These are phyloP conservation scores for Brachionus calyciflorus DNA, from an alignment of 1,140 invertebrate species.

Conservation along the genomic window DNA sequence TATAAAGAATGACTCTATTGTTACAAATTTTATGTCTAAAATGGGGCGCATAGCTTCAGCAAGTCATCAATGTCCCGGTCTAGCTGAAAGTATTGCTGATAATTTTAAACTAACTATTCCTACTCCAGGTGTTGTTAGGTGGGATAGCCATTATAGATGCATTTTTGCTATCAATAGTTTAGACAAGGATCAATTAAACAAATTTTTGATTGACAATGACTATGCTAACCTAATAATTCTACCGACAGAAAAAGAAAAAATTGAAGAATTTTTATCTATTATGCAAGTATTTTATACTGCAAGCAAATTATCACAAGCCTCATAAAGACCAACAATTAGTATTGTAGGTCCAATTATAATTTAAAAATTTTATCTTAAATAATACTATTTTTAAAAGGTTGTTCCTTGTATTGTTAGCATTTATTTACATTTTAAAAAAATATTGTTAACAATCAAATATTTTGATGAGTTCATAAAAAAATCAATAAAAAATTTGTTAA, in stretches of 20 bases:
- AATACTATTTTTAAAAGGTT: not conserved
- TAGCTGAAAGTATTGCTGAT: conserved; percentile 1
- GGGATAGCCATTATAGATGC: conserved; percentile 19
- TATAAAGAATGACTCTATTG: conserved; percentile 7
- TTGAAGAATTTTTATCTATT: not conserved
- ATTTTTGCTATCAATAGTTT: conserved; percentile 8
- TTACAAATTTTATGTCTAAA: conserved; percentile 12
- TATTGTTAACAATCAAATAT: not conserved
- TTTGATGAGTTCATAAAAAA: conserved; percentile 3
- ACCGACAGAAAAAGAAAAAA: conserved; percentile 2
- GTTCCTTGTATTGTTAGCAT: not conserved
- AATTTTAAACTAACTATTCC: not conserved
- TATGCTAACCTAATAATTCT: not conserved
- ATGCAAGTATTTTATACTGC: conserved; percentile 15
- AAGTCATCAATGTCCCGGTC: conserved; percentile 1
- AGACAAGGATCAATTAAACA: conserved; percentile 16
- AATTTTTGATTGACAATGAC: conserved; percentile 21
- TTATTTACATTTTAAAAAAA: conserved; percentile 9
- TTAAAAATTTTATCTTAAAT: not conserved
- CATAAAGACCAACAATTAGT: conserved; percentile 1
- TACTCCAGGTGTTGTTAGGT: not conserved
- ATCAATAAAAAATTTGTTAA: not conserved
- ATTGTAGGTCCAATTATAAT: not conserved
- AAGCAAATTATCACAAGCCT: conserved; percentile 4
- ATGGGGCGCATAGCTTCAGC: conserved; percentile 3